phyloP scores from a whole-genome alignment of 2,888 invertebrate species.

The Glaucopsyche alexis region DNA sequence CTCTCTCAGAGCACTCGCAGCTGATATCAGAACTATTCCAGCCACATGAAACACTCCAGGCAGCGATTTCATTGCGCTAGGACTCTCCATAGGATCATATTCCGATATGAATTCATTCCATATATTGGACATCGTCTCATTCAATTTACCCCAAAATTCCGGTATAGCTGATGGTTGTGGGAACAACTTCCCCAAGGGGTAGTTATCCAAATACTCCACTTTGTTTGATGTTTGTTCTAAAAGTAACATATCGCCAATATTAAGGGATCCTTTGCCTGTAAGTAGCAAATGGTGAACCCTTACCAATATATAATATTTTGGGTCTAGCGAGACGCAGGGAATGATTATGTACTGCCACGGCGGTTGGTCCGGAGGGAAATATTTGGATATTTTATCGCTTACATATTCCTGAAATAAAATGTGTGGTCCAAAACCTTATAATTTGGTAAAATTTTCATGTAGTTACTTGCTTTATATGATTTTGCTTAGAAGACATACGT shows the following conservation, averaged over 20 bases:
- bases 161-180: constrained; percentile 82
- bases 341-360: constrained; percentile 92
- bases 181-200: constrained; percentile 73
- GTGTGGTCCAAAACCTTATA: background rate
- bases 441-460: background rate
- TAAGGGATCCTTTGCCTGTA: constrained; percentile 84
- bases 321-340: constrained; percentile 75
- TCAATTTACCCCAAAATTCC: constrained; percentile 83
- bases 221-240: constrained; percentile 72
- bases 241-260: constrained; percentile 87
- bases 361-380: constrained; percentile 84
- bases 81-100: constrained; percentile 88
- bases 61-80: constrained; percentile 80
- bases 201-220: constrained; percentile 50
- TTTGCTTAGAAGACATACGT: too few relatives aligned
- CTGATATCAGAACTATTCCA: constrained; percentile 82
- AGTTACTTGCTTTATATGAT: too few relatives aligned
- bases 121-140: constrained; percentile 84
- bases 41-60: constrained; percentile 81
- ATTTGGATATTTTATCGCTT: constrained; percentile 88
- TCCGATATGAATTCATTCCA: constrained; percentile 91
- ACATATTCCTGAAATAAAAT: constrained; percentile 82
- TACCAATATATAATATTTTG: constrained; percentile 84
- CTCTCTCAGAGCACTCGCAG: constrained; percentile 82
- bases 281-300: constrained; percentile 88